phyloP scores from a whole-genome alignment of 2,797 vertebrate genomes.

The Perodicticus potto region DNA sequence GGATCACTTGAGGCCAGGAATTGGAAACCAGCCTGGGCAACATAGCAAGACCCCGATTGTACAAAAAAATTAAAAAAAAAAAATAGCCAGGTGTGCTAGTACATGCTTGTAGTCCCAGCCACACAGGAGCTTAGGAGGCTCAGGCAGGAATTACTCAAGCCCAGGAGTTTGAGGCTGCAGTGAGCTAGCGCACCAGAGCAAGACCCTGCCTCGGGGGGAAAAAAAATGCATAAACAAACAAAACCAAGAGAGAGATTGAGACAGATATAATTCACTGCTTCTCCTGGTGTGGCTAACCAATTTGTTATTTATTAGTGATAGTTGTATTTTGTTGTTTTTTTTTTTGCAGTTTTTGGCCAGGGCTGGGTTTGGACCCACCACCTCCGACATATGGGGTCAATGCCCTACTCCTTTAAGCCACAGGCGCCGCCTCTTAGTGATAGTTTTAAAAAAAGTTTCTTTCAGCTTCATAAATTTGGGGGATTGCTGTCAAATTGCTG shows the following conservation, averaged over 20 bases:
- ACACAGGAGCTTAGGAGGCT: not conserved
- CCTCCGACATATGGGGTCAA: no score
- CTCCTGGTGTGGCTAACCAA: not conserved
- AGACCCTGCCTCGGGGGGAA: not conserved
- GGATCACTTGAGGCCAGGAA: not conserved
- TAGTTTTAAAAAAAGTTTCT: not conserved
- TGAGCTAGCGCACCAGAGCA: not conserved
- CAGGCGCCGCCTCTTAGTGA: not conserved
- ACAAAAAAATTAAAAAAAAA: not conserved
- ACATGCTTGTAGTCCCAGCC: not conserved
- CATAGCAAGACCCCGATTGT: not conserved
- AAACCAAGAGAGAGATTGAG: not conserved
- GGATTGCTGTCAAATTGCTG: not conserved
- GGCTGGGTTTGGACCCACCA: no score
- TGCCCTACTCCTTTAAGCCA: no score
- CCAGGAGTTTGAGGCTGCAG: not conserved
- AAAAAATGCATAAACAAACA: not conserved
- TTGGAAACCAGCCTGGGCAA: not conserved
- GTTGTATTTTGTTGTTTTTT: not conserved
- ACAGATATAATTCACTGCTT: not conserved
- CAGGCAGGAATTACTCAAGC: not conserved
- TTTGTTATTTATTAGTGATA: conserved; percentile 16
- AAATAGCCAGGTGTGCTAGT: not conserved
- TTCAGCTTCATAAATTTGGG: not conserved
- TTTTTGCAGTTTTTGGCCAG: no score